Evolutionary conservation across 2,888 invertebrate genomes (phyloP).

Genomic region (Heliconius charithonia): DNA sequence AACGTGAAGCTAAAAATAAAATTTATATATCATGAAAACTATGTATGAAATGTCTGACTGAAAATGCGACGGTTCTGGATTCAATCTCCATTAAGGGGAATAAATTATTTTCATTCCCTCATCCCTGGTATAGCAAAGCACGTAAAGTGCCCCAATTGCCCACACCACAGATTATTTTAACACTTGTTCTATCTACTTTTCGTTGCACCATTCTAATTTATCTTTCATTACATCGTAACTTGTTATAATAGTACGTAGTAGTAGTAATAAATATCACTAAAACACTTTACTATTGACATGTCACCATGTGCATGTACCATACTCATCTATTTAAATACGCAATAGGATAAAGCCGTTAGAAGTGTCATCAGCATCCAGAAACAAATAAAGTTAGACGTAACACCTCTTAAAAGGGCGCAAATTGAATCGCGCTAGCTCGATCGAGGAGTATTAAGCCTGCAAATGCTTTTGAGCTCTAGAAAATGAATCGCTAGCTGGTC

Average conservation of each 20-base stretch:
- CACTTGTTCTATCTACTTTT: no score
- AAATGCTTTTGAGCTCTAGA: conserved; percentile 11
- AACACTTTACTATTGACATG: neutral
- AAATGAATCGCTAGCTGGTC: neutral
- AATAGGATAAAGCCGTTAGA: conserved; percentile 26
- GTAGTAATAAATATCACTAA: neutral
- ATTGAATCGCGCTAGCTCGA: conserved; percentile 40
- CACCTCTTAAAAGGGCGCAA: conserved; percentile 41
- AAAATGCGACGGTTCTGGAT: no score
- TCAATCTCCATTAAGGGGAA: neutral
- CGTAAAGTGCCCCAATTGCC: no score
- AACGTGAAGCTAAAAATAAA: no score
- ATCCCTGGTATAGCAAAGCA: no score
- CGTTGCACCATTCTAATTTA: no score
- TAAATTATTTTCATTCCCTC: no score
- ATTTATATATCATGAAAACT: neutral
- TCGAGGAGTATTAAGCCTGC: conserved; percentile 27
- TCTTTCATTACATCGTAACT: no score
- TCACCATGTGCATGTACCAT: neutral
- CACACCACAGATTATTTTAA: no score
- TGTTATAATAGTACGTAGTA: no score
- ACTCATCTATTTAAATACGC: conserved; percentile 13
- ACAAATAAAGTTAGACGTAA: conserved; percentile 36
- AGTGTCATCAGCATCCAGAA: conserved; percentile 17
- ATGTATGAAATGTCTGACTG: neutral